Percentiles rank a stretch among this genome's conserved stretches.
Conservation (phyloP, 1,140 invertebrate genomes). For the Hesperophylax magnus region DNA sequence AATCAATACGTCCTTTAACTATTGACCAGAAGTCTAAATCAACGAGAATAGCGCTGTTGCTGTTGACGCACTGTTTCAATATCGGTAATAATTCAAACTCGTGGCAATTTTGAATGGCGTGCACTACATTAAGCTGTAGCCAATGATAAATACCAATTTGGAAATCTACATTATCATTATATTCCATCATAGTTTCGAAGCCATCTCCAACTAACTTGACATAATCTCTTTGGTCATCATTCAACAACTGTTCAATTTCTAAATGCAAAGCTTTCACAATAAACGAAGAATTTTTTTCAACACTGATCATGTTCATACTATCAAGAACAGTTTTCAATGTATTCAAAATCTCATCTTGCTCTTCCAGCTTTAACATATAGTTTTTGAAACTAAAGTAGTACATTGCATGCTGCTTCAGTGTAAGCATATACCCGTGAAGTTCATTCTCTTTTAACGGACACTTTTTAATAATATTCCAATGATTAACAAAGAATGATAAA, state of each 20-base stretch:
- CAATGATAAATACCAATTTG: constrained; percentile 45
- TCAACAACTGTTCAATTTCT: constrained; percentile 14
- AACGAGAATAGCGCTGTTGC: constrained; percentile 22
- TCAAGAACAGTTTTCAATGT: constrained; percentile 9
- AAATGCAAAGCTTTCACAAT: constrained; percentile 44
- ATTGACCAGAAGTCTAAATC: constrained; percentile 17
- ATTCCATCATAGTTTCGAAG: background rate
- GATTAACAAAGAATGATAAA: constrained; percentile 35
- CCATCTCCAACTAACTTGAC: background rate
- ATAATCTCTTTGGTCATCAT: background rate
- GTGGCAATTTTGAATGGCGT: constrained; percentile 35
- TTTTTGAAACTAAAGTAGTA: constrained; percentile 44
- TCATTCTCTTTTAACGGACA: constrained; percentile 60
- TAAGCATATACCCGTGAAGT: constrained; percentile 63
- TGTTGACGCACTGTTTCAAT: constrained; percentile 27
- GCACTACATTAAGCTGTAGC: constrained; percentile 23
- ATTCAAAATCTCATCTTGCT: background rate
- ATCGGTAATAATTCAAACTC: constrained; percentile 27
- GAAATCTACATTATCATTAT: constrained; percentile 11
- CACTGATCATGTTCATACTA: constrained; percentile 22
- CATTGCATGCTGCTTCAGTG: constrained; percentile 57
- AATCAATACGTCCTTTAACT: constrained; percentile 35
- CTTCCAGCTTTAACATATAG: constrained; percentile 20
- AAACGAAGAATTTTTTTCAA: constrained; percentile 44
- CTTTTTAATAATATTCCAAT: constrained; percentile 37